These are phyloP conservation scores for Mobula birostris DNA, from an alignment of 2,113 vertebrate species.

Conservation along the genomic window DNA sequence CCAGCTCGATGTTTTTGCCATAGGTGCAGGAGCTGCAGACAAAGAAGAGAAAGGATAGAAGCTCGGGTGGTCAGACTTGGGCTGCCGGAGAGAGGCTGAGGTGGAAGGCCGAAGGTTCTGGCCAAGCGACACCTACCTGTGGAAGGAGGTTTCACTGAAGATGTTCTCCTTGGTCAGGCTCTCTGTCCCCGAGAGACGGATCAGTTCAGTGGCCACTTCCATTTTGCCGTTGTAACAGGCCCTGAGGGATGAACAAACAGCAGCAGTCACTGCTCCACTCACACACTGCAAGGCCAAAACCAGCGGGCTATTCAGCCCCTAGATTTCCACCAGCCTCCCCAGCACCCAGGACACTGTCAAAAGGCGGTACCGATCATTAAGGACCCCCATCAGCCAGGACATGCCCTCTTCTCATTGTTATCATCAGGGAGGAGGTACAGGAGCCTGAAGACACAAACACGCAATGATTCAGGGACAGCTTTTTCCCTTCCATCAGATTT, in stretches of 20 bases:
- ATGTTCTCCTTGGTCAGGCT: constrained; percentile 89
- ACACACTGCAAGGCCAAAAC: neutral
- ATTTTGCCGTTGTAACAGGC: constrained; percentile 84
- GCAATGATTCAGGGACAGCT: too few relatives aligned
- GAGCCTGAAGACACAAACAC: too few relatives aligned
- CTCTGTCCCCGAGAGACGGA: constrained; percentile 77
- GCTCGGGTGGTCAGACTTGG: too few relatives aligned
- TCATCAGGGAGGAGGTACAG: too few relatives aligned
- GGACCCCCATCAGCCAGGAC: too few relatives aligned
- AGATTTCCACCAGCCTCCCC: too few relatives aligned
- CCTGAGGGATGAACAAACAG: constrained; percentile 50
- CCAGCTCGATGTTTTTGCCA: constrained; percentile 81
- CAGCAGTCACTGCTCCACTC: neutral
- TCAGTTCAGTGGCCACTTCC: constrained; percentile 74
- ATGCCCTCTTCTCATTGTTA: too few relatives aligned
- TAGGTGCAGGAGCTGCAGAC: constrained; percentile 79
- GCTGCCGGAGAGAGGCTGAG: too few relatives aligned
- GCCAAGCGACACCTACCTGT: constrained; percentile 59
- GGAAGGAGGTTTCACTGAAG: constrained; percentile 89
- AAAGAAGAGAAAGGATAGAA: neutral
- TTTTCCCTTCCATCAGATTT: too few relatives aligned
- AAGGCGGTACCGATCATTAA: too few relatives aligned
- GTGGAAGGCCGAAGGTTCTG: too few relatives aligned
- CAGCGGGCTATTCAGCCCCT: neutral
- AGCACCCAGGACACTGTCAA: too few relatives aligned